Conservation (phyloP, 2,113 vertebrate species). For the Proteles cristata region DNA sequence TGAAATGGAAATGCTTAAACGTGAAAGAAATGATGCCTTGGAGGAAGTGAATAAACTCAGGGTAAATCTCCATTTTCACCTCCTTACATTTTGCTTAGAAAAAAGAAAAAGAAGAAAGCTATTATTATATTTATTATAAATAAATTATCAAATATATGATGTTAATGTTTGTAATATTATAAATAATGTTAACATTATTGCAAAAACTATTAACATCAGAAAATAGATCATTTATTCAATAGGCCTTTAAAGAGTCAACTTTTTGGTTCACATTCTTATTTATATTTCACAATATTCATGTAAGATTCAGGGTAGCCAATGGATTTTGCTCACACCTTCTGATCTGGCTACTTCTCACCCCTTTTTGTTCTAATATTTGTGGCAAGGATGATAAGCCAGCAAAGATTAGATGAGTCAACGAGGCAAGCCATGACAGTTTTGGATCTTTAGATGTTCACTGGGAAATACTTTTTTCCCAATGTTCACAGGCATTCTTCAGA, state of each 20-base stretch:
- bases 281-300: not conserved
- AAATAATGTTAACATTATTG: no score
- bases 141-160: not conserved
- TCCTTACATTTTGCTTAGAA: conserved; percentile 5
- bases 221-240: not conserved
- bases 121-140: not conserved
- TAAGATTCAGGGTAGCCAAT: not conserved
- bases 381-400: not conserved
- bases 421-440: not conserved
- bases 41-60: conserved; percentile 91
- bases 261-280: not conserved
- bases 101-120: not conserved
- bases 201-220: not conserved
- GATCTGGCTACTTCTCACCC: not conserved
- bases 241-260: not conserved
- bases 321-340: not conserved
- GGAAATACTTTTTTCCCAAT: not conserved
- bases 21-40: conserved; percentile 91
- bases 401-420: not conserved
- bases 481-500: not conserved
- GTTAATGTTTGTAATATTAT: not conserved
- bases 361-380: not conserved
- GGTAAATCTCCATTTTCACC: conserved; percentile 84
- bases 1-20: conserved; percentile 89
- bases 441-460: not conserved